These are phyloP conservation scores for Schrankia costaestrigalis DNA, from an alignment of 2,888 invertebrate species.

Conservation along the genomic window DNA sequence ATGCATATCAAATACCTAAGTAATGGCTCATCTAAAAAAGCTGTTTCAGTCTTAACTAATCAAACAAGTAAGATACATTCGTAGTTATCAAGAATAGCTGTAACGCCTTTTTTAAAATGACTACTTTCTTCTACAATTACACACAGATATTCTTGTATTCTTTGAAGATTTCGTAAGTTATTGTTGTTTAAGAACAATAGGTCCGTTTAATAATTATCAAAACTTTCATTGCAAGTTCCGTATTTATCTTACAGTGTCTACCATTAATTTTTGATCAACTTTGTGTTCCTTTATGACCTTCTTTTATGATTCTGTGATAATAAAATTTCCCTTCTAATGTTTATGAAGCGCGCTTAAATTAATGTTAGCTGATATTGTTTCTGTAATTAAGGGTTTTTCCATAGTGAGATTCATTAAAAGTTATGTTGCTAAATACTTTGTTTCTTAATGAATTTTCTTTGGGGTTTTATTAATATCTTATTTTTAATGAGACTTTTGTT, in stretches of 20 bases:
- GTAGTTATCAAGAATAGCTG: no score
- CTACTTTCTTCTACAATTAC: no score
- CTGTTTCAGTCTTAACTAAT: no score
- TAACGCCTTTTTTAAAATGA: no score
- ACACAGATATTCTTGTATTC: no score
- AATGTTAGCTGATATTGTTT: slow-evolving; percentile 42
- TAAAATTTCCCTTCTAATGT: slow-evolving; percentile 48
- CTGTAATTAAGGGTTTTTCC: slow-evolving; percentile 31
- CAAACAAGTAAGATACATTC: no score
- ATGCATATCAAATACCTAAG: no score
- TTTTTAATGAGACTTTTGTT: background rate
- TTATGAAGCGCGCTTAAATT: slow-evolving; percentile 46
- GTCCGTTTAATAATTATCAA: no score
- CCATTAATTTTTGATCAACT: slow-evolving; percentile 50
- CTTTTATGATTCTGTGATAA: slow-evolving; percentile 48
- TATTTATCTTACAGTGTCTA: slow-evolving; percentile 11
- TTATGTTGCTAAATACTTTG: slow-evolving; percentile 14
- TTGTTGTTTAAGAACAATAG: no score
- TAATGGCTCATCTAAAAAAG: no score
- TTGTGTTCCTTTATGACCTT: slow-evolving; percentile 49
- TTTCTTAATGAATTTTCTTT: slow-evolving; percentile 15
- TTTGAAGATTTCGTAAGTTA: no score
- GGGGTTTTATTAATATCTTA: slow-evolving; percentile 6
- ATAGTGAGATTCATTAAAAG: slow-evolving; percentile 28
- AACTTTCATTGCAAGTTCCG: background rate